These are phyloP conservation scores for Nemotelus pantherinus DNA, from an alignment of 2,888 invertebrate genomes.

Conservation along the genomic window DNA sequence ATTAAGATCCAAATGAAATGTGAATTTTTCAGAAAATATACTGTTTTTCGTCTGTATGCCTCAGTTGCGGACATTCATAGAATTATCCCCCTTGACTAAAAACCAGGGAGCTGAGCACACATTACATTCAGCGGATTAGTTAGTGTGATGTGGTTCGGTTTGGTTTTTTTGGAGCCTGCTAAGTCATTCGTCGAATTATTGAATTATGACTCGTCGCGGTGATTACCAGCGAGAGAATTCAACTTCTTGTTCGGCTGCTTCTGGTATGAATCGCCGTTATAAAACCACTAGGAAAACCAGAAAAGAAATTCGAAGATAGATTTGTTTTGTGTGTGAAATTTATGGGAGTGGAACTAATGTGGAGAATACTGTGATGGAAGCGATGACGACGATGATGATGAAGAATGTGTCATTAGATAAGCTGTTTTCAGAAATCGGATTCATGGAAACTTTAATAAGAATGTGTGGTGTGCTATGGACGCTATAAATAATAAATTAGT, in stretches of 20 bases:
- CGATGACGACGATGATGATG: background rate
- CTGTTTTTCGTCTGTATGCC: conserved; percentile 16
- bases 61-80: conserved; percentile 3
- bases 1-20: conserved; percentile 41
- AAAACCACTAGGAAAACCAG: background rate
- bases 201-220: conserved; percentile 34
- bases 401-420: conserved; percentile 24
- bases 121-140: conserved; percentile 33
- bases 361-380: conserved; percentile 1
- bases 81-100: background rate
- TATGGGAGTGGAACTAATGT: conserved; percentile 8
- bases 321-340: conserved; percentile 8
- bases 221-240: background rate
- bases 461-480: background rate
- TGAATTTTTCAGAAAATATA: conserved; percentile 37
- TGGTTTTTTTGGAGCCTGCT: background rate
- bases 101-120: conserved; percentile 21
- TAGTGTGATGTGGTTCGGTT: too few relatives aligned
- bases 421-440: background rate
- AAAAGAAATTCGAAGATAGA: conserved; percentile 17
- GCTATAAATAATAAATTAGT: conserved; percentile 1
- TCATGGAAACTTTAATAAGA: background rate
- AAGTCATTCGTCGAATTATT: conserved; percentile 40
- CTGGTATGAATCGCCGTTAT: background rate
- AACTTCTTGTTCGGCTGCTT: background rate